Conservation (phyloP, 2,888 invertebrate genomes). For the Dexiosoma caninum region DNA sequence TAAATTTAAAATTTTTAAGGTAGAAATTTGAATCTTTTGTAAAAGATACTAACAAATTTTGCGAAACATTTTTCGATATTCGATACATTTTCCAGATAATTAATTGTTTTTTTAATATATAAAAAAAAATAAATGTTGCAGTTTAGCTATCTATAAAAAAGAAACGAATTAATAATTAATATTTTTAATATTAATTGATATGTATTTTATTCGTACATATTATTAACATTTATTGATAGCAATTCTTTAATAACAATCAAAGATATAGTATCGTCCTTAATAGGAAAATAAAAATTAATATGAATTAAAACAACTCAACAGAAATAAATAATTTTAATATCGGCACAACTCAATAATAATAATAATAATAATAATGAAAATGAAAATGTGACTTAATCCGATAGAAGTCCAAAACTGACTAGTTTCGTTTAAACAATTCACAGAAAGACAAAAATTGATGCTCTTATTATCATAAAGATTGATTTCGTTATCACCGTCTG, state of each 20-base stretch:
- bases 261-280: too few species aligned
- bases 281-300: too few species aligned
- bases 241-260: too few species aligned
- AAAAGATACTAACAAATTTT: slow-evolving; percentile 4
- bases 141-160: neutral
- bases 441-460: slow-evolving; percentile 1
- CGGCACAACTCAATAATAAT: too few species aligned
- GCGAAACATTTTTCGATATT: slow-evolving; percentile 41
- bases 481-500: slow-evolving; percentile 37
- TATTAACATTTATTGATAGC: too few species aligned
- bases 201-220: too few species aligned
- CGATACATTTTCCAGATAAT: slow-evolving; percentile 28
- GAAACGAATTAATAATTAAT: too few species aligned
- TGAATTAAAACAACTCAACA: too few species aligned
- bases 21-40: neutral
- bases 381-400: neutral
- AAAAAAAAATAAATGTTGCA: neutral
- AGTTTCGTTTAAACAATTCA: neutral
- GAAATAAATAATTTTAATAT: too few species aligned
- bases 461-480: slow-evolving; percentile 10
- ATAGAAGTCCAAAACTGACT: slow-evolving; percentile 41
- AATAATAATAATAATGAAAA: neutral
- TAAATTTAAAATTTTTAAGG: neutral
- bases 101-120: neutral
- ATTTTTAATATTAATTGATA: too few species aligned